Evolutionary conservation across 2,113 vertebrate genomes (phyloP).

Genomic region (Brienomyrus longianalis): DNA sequence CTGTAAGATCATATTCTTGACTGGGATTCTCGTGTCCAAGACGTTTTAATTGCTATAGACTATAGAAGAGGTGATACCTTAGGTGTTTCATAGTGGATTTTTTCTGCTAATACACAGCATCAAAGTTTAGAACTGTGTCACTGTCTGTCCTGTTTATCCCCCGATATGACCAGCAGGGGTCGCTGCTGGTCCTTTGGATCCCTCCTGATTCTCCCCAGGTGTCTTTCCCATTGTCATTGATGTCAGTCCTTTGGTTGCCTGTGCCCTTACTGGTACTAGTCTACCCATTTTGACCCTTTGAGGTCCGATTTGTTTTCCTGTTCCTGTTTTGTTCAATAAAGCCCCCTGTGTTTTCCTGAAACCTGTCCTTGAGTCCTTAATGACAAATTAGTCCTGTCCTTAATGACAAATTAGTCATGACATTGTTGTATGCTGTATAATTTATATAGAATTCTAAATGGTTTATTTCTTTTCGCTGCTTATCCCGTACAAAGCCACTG

Average conservation of each 20-base stretch:
- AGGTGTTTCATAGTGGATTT: background rate
- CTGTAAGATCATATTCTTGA: too few species aligned
- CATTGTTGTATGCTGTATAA: background rate
- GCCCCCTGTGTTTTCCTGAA: background rate
- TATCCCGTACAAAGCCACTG: background rate
- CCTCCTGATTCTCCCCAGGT: background rate
- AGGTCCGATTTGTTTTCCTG: background rate
- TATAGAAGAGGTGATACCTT: background rate
- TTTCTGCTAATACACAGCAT: background rate
- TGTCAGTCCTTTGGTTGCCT: background rate
- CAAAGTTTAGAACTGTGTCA: background rate
- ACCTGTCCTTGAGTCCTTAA: background rate
- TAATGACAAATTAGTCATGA: background rate
- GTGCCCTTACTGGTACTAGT: background rate
- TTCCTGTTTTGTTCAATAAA: background rate
- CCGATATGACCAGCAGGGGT: background rate
- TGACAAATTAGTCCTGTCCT: background rate
- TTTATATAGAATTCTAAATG: background rate
- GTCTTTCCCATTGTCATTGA: background rate
- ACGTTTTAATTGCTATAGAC: background rate
- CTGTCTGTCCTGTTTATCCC: background rate
- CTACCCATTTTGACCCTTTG: background rate
- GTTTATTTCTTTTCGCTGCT: background rate
- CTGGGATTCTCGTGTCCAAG: background rate
- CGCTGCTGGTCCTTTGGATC: background rate